Evolutionary conservation across 2,888 invertebrate species (phyloP).

Genomic region (Lobophora halterata): DNA sequence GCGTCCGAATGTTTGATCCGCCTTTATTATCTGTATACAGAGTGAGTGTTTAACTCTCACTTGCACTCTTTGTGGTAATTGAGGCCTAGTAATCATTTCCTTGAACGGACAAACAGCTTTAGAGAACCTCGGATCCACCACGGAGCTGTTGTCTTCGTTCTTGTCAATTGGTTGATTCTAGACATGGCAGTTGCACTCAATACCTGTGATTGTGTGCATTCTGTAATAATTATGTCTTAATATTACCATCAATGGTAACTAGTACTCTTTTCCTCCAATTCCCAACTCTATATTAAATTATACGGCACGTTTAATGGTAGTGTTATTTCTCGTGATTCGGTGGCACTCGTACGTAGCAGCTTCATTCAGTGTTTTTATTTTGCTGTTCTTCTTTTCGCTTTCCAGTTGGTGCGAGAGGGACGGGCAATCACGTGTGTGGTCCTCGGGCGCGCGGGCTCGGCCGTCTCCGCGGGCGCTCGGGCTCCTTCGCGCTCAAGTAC

Average conservation of each 20-base stretch:
- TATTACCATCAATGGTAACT: slow-evolving; percentile 1
- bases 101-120: slow-evolving; percentile 48
- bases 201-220: background rate
- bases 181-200: background rate
- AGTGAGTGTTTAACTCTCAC: slow-evolving; percentile 68
- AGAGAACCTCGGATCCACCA: slow-evolving; percentile 38
- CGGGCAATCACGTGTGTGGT: slow-evolving; percentile 71
- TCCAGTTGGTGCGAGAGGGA: slow-evolving; percentile 58
- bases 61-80: slow-evolving; percentile 65
- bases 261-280: slow-evolving; percentile 27
- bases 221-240: background rate
- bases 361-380: slow-evolving; percentile 77
- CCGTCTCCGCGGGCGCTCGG: slow-evolving; percentile 58
- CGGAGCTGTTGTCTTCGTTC: too few species aligned
- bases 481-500: slow-evolving; percentile 59
- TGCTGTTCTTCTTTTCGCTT: slow-evolving; percentile 54
- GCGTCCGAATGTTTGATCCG: slow-evolving; percentile 78
- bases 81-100: slow-evolving; percentile 56
- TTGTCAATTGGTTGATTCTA: too few species aligned
- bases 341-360: slow-evolving; percentile 52
- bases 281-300: slow-evolving; percentile 37
- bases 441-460: slow-evolving; percentile 57
- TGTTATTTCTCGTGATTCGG: slow-evolving; percentile 48
- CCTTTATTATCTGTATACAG: slow-evolving; percentile 76
- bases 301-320: slow-evolving; percentile 40